Evolutionary conservation across 2,888 invertebrate species (phyloP).

Genomic region (Bimastos eiseni): DNA sequence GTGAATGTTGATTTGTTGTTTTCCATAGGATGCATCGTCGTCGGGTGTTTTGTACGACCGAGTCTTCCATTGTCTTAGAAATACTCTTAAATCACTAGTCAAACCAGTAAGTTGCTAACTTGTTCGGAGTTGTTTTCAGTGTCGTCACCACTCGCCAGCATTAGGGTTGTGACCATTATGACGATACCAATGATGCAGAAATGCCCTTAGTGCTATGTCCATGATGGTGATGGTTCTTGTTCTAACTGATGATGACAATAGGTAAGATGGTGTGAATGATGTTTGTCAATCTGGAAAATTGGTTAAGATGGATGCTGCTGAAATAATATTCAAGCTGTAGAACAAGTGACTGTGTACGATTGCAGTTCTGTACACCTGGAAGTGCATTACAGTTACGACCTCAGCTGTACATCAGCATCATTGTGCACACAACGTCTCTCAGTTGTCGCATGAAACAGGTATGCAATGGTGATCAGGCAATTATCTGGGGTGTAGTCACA

Average conservation of each 20-base stretch:
- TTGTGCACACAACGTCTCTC: slow-evolving; percentile 77
- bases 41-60: slow-evolving; percentile 60
- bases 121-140: background rate
- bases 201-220: background rate
- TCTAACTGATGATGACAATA: background rate
- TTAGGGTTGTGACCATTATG: background rate
- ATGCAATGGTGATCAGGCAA: background rate
- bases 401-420: slow-evolving; percentile 74
- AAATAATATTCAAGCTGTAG: background rate
- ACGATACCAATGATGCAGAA: background rate
- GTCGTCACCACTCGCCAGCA: background rate
- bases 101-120: slow-evolving; percentile 56
- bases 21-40: slow-evolving; percentile 59
- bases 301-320: background rate
- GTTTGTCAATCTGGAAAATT: background rate
- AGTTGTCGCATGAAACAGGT: slow-evolving; percentile 73
- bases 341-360: slow-evolving; percentile 42
- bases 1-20: slow-evolving; percentile 28
- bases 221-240: background rate
- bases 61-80: slow-evolving; percentile 56
- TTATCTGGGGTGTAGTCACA: background rate
- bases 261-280: background rate
- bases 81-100: slow-evolving; percentile 58
- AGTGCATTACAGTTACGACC: slow-evolving; percentile 70
- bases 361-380: slow-evolving; percentile 74